Base-by-base conservation (phyloP, 2,797 vertebrate species). In the Catostomus latipinnis region DNA sequence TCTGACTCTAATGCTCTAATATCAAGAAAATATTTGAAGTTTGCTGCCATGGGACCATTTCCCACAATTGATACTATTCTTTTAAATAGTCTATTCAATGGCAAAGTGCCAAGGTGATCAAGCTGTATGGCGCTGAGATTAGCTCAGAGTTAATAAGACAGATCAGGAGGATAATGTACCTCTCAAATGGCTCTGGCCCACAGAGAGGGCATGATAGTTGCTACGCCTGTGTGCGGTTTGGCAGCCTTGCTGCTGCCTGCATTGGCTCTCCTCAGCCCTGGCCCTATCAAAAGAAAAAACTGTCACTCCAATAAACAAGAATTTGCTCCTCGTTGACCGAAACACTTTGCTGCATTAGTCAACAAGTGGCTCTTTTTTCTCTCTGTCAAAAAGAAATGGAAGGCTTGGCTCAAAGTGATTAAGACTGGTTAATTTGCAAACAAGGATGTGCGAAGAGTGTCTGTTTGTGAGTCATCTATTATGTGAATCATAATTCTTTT, bases 121-220 rank as follows among this genome's bases (percentile, higher is more conserved):
- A 54, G 67, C 76, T 11, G 67, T 18, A 62, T 46, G 70, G 48
- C 11, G 13, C 63, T 82, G 81, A 74, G 76, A 82, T 82, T 79
- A 78, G 60, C n/a, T 60, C 52, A 7, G 71, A 74, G 81, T 82
- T 82, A 82, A 82, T 78, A 70, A 78, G 76, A 71, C 58, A 50
- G 71, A 58, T 68, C 81, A 65, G 65, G 76, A 70, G 50, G 76
- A 22, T 60, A 77, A 63, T 71, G 73, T 58, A 49, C 56, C 53
- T 71, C 60, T 77, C 56, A 53, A 82, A 69, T 63, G 81, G 34
- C 58, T 50, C 53, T 34, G 70, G 13, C 81, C 70, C 14, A 53
- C 70, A 50, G 57, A 79, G 79, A 79, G 76, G 71, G 63, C 57
- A 63, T 18, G 63, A 74, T 67, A 67, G 16, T 66, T 56, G 58